Percentiles rank a stretch among this genome's conserved stretches.
Evolutionary conservation across 92 coral and sea anemone species (phyloP).

Genomic region (Pocillopora grandis): DNA sequence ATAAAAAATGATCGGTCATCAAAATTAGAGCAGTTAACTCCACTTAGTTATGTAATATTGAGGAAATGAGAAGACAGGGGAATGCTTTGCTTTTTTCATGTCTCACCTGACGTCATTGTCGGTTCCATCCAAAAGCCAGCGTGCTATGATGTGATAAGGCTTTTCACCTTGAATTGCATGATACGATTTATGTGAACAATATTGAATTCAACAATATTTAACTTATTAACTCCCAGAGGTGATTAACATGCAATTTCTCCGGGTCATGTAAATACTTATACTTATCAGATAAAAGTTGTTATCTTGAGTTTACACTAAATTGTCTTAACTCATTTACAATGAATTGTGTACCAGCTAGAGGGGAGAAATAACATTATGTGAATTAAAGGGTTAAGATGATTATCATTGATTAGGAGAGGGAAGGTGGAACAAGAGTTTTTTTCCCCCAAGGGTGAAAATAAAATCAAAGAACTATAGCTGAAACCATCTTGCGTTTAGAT

Average conservation of each 20-base stretch:
- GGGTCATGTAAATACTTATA: background rate
- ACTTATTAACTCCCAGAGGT: too few relatives aligned
- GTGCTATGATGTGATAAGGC: constrained; percentile 1
- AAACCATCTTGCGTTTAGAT: too few relatives aligned
- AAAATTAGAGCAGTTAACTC: too few relatives aligned
- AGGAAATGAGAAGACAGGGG: background rate
- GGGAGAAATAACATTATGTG: too few relatives aligned
- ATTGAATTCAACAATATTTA: background rate
- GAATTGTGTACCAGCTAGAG: background rate
- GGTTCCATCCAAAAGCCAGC: constrained; percentile 15
- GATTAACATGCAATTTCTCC: too few relatives aligned
- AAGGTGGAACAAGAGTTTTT: too few relatives aligned
- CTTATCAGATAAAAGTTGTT: background rate
- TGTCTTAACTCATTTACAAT: background rate
- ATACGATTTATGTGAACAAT: background rate
- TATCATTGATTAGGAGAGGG: too few relatives aligned
- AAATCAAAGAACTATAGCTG: too few relatives aligned
- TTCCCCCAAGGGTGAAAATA: too few relatives aligned
- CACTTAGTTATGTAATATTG: too few relatives aligned
- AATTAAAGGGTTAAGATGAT: too few relatives aligned
- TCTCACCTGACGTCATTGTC: constrained; percentile 6
- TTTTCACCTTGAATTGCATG: background rate
- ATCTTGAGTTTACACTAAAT: background rate
- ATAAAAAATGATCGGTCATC: too few relatives aligned
- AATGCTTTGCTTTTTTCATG: background rate